phyloP scores from a whole-genome alignment of 2,888 invertebrate species.

The Horisme vitalbata region DNA sequence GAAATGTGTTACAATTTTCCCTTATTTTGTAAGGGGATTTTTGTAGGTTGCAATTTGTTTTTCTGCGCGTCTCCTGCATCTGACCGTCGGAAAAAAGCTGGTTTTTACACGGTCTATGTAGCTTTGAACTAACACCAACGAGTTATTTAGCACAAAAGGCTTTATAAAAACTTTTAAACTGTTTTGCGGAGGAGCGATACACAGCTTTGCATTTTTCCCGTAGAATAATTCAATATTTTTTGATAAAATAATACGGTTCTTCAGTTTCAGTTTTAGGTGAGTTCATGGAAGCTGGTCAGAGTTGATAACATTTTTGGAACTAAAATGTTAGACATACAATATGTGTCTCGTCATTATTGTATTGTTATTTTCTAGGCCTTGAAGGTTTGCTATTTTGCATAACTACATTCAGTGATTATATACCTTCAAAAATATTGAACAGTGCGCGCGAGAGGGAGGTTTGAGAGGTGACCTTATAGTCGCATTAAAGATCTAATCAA shows the following conservation, averaged over 20 bases:
- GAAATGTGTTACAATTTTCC: no score
- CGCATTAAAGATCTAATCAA: no score
- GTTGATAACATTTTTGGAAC: neutral
- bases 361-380: no score
- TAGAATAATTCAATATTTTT: conserved; percentile 10
- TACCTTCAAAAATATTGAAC: no score
- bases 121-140: conserved; percentile 11
- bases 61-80: neutral
- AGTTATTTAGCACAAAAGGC: conserved; percentile 12
- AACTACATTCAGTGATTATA: no score
- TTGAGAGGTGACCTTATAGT: no score
- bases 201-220: conserved; percentile 12
- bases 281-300: neutral
- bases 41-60: neutral
- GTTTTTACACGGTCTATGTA: conserved; percentile 6
- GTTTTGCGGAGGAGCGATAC: conserved; percentile 17
- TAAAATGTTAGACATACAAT: no score
- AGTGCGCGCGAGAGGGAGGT: no score
- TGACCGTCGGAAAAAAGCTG: conserved; percentile 4
- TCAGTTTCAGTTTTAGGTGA: neutral
- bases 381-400: no score
- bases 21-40: neutral
- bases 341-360: no score
- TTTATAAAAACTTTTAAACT: conserved; percentile 10
- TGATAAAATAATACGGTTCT: neutral